phyloP scores from a whole-genome alignment of 1,140 invertebrate species.

The Pentalonia nigronervosa region DNA sequence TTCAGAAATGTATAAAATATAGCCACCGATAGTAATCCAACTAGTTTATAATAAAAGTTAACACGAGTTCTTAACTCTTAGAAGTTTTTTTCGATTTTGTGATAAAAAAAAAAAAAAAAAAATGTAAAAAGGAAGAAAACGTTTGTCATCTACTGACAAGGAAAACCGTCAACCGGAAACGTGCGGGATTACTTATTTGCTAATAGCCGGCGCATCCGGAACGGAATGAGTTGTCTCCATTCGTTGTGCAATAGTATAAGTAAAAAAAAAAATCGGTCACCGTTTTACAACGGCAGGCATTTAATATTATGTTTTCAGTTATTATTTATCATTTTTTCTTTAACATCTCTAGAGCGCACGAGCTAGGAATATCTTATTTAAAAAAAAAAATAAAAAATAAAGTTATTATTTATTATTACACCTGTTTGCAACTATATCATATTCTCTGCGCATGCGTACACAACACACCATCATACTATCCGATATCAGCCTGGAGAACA shows the following conservation, averaged over 20 bases:
- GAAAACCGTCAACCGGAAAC: not conserved
- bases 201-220: not conserved
- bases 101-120: not conserved
- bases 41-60: not conserved
- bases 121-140: not conserved
- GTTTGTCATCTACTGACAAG: not conserved
- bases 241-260: not conserved
- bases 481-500: slow-evolving; percentile 25
- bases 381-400: too few species aligned
- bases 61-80: not conserved
- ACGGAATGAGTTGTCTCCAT: not conserved
- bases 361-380: too few species aligned
- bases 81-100: not conserved
- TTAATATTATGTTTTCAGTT: slow-evolving; percentile 7
- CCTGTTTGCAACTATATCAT: not conserved
- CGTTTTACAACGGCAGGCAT: not conserved
- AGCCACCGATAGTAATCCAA: not conserved
- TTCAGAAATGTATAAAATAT: not conserved
- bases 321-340: not conserved
- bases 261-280: not conserved
- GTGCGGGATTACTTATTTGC: not conserved
- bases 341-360: too few species aligned
- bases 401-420: not conserved
- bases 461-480: not conserved
- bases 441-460: not conserved